phyloP scores from a whole-genome alignment of 2,888 invertebrate species.

The Neelides folsomi region DNA sequence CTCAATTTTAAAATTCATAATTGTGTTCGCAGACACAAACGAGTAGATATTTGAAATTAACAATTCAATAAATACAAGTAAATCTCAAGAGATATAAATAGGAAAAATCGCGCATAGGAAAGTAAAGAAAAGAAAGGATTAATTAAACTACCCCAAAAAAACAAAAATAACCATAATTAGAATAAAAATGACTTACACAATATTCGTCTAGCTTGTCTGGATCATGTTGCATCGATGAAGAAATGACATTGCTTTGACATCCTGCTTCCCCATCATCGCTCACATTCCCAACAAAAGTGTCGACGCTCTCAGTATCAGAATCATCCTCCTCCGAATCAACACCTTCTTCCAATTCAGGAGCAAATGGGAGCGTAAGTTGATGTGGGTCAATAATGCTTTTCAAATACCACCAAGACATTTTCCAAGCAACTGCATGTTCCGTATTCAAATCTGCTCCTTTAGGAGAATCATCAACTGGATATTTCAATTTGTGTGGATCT shows the following conservation, averaged over 20 bases:
- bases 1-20: neutral
- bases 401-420: no score
- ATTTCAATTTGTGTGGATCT: no score
- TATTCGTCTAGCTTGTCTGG: conserved; percentile 22
- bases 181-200: conserved; percentile 34
- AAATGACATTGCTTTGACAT: conserved; percentile 24
- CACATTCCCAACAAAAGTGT: conserved; percentile 20
- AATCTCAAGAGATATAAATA: no score
- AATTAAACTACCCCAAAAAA: no score
- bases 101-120: no score
- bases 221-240: conserved; percentile 10
- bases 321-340: neutral
- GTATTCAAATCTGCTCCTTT: no score
- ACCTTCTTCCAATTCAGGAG: neutral
- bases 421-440: no score
- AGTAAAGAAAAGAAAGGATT: no score
- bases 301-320: conserved; percentile 6
- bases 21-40: conserved; percentile 19
- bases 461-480: no score
- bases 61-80: no score
- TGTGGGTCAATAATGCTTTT: neutral
- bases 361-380: neutral
- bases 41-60: neutral
- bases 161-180: no score
- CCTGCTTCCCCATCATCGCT: conserved; percentile 12